Evolutionary conservation across 2,797 vertebrate genomes (phyloP).

Genomic region (Ctenochaetus hawaiiensis): DNA sequence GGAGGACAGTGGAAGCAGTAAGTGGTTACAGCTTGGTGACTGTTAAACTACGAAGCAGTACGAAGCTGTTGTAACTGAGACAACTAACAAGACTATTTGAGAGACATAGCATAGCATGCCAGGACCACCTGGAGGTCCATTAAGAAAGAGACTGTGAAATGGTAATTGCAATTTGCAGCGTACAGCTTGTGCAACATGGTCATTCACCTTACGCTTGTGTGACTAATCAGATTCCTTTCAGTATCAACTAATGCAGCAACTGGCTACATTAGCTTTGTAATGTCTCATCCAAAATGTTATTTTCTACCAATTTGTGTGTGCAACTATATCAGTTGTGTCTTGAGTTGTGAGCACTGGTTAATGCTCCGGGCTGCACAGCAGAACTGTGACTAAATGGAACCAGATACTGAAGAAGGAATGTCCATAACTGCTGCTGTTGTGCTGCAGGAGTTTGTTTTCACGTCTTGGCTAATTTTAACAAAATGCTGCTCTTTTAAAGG

Average conservation of each 20-base stretch:
- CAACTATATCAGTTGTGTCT: not conserved
- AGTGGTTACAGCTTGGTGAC: slow-evolving; percentile 29
- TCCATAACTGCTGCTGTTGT: not conserved
- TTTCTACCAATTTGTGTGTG: not conserved
- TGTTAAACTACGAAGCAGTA: slow-evolving; percentile 3
- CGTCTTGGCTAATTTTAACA: too few relatives aligned
- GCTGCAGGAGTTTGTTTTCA: not conserved
- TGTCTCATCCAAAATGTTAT: not conserved
- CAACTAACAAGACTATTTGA: slow-evolving; percentile 3
- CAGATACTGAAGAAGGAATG: not conserved
- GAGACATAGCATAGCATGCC: slow-evolving; percentile 19
- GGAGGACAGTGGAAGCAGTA: slow-evolving; percentile 16
- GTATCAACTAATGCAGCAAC: not conserved
- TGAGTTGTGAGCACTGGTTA: not conserved
- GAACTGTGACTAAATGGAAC: slow-evolving; percentile 3
- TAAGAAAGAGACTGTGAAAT: not conserved
- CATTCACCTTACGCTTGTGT: not conserved
- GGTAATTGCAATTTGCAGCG: not conserved
- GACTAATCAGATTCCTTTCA: not conserved
- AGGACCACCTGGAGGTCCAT: slow-evolving; percentile 1
- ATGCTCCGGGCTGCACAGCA: not conserved
- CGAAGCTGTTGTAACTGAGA: slow-evolving; percentile 11
- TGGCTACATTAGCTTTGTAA: not conserved
- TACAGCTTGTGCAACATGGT: not conserved
- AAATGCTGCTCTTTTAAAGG: too few relatives aligned